Evolutionary conservation across 2,113 vertebrate species (phyloP), one percentile per base, ranked within the genome.

Genomic region (Lonchura striata): DNA sequence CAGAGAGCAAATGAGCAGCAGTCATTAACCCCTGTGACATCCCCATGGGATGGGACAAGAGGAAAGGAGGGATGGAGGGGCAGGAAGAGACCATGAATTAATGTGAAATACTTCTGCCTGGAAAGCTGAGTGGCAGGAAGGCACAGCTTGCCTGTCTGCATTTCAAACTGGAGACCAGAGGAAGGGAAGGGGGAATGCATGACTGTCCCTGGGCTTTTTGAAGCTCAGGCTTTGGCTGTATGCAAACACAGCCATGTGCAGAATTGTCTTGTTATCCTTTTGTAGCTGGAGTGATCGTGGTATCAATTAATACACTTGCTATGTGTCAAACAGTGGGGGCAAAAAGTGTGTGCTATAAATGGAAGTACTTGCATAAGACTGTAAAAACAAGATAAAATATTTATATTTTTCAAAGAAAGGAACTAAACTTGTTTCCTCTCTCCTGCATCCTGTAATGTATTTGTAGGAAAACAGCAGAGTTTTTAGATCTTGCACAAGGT

Each of bases 401-500:
- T 90, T 65, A 8, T 80, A 6, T 46, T 86, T 86, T 93, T 86
- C 54, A 54, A 79, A 83, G 63, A 53, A 87, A 77, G 52, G 41
- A 82, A 35, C 12, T 25, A 27, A 53, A 24, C 6, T 81, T n/a
- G 4, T 83, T 92, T 84, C 53, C 30, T 63, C 31, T 83, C 21
- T 56, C 52, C 59, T 83, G 18, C 25, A 24, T 61, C 30, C 25
- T 83, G 16, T 69, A 49, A 65, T 61, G 11, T 25, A 37, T 6
- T 69, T n/a, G 17, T 23, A 52, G 57, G 64, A 63, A 39, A 90
- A 50, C 19, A 47, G 46, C 23, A 46, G 57, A 53, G 30, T 80
- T 86, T n/a, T 86, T n/a, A 75, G 35, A 23, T 59, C 39, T 78
- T 52, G 41, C 30, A 68, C 60, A 83, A 59, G 37, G 33, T 78